Base-by-base conservation (phyloP, 23 tunicate genomes). In the Trididemnum nubilum region DNA sequence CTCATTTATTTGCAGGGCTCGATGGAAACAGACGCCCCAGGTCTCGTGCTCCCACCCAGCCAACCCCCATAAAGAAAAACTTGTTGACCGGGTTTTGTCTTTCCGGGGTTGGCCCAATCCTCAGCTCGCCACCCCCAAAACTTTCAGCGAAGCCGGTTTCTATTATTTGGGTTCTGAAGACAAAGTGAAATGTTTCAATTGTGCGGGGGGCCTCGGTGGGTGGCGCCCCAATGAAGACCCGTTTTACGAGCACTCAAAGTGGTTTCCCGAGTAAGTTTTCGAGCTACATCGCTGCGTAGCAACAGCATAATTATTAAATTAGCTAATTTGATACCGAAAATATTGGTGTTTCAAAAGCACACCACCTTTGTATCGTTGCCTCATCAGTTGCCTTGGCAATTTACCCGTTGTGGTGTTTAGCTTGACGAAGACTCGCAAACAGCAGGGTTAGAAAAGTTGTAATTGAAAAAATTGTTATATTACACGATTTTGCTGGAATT, bases 121-220 rank as follows among this genome's bases (percentile, higher is more conserved):
- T n/a, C 37, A 33, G 2, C 38, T 67, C 22, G 38, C 74, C 7
- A 31, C 74, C 38, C 74, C 74, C 9, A 67, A 67, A 33, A 3
- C 7, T 3, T 24, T 67, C 7, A 33, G 38, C 22, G 74, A 67
- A 67, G 37, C 74, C 5, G 74, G 74, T 2, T 67, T 67, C 74
- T 80, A 24, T 64, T 80, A 7, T 15, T 7, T 50, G 73, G 85
- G 78, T 15, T 64, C 39, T 0, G 2, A 57, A 5, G 85, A 81
- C 60, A 32, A 64, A 24, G 49, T 75, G 28, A 81, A 81, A 40
- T 81, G 85, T 66, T 81, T 35, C 64, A 35, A 70, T 40, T 81
- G 85, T 35, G 70, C 70, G 22, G 85, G 85, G 23, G 85, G 85
- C 26, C 58, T 81, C 22, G 78, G 70, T 33, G 50, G 73, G 59